phyloP scores from a whole-genome alignment of 2,113 vertebrate genomes.

The Herpailurus yagouaroundi region DNA sequence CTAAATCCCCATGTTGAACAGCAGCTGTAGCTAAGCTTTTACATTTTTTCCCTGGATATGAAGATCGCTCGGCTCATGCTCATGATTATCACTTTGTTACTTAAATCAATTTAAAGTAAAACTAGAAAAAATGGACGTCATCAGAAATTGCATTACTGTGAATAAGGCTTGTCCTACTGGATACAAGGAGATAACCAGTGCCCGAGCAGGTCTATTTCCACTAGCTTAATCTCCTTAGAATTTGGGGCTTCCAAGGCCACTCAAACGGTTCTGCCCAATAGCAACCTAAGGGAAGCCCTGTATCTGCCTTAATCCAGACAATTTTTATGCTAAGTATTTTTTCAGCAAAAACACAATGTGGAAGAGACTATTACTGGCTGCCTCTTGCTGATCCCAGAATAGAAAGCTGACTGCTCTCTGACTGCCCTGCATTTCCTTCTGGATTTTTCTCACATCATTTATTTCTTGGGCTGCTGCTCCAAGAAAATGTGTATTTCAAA shows the following conservation, averaged over 20 bases:
- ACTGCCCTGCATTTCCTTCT: background rate
- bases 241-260: background rate
- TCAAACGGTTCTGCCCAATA: background rate
- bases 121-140: background rate
- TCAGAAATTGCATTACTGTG: constrained; percentile 14
- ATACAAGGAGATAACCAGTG: constrained; percentile 22
- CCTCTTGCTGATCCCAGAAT: background rate
- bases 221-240: constrained; percentile 13
- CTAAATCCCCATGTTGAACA: background rate
- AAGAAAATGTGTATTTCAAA: constrained; percentile 16
- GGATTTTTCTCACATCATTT: background rate
- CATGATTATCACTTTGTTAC: constrained; percentile 16
- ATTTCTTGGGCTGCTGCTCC: background rate
- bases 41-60: background rate
- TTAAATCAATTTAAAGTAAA: constrained; percentile 48
- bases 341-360: background rate
- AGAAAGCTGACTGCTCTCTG: background rate
- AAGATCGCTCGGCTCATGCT: background rate
- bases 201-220: background rate
- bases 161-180: background rate
- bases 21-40: background rate
- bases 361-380: background rate
- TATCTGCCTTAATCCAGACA: background rate
- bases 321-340: constrained; percentile 63
- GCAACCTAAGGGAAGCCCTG: background rate